Evolutionary conservation across 1,140 invertebrate species (phyloP).

Genomic region (Myzus persicae): DNA sequence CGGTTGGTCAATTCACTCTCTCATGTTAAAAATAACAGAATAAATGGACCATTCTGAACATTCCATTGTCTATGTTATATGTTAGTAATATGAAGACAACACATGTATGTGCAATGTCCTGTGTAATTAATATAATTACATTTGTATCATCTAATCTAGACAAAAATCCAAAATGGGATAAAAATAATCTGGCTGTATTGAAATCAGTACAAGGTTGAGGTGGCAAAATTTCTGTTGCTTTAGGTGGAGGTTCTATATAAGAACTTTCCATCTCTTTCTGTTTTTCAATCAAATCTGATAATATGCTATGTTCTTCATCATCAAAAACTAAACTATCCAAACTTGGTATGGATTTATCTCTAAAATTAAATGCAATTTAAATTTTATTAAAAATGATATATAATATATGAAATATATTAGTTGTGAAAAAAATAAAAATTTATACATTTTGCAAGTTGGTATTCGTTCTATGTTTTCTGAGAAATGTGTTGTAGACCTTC

Average conservation of each 20-base stretch:
- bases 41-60: background rate
- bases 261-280: constrained; percentile 67
- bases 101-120: background rate
- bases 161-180: constrained; percentile 93
- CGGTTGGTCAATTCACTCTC: too few relatives aligned
- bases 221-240: constrained; percentile 74
- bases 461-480: constrained; percentile 85
- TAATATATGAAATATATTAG: constrained; percentile 67
- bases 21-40: too few relatives aligned
- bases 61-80: background rate
- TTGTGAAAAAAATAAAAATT: constrained; percentile 61
- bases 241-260: constrained; percentile 62
- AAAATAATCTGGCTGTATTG: constrained; percentile 90
- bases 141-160: constrained; percentile 61
- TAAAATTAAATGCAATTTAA: constrained; percentile 63
- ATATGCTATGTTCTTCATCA: constrained; percentile 68
- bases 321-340: constrained; percentile 76
- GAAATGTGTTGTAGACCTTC: constrained; percentile 76
- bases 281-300: constrained; percentile 69
- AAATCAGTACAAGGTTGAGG: constrained; percentile 88
- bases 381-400: constrained; percentile 71
- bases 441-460: constrained; percentile 81
- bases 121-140: constrained; percentile 42
- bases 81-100: background rate
- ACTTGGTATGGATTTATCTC: constrained; percentile 84